Evolutionary conservation across 2,888 invertebrate species (phyloP), one percentile per base, ranked within the genome.

Genomic region (Heliconius erato): DNA sequence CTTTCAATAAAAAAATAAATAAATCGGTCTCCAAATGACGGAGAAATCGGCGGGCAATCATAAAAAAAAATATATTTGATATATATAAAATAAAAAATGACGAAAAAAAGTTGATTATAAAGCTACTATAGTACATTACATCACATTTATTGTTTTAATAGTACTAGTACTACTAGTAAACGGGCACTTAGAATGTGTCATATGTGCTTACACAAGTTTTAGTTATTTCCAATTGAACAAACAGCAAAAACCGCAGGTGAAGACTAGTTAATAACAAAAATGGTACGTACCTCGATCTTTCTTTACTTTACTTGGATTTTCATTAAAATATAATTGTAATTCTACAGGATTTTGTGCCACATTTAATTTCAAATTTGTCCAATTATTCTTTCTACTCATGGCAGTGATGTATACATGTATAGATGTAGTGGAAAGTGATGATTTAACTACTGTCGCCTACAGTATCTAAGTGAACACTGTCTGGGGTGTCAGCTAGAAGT

Each of bases 281-380:
- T 63, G n/a, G n/a, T 40, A 87, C 92, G 90, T 88, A 94, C 94
- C 94, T 90, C 67, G 63, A 89, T 94, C 68, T 92, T 92, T 87
- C 90, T 93, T 76, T 71, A 82, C n/a, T 81, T 32, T 16, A 59
- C 77, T 32, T 40, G 71, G 9, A 40, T 84, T 65, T 74, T 80
- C 44, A 79, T 71, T 23, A 28, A n/a, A 23, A 76, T 71, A 79
- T n/a, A 80, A 79, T 77, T 79, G 80, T 32, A 82, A 79, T 80
- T 83, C 79, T 71, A 79, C 81, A 71, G 83, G 59, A 86, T 84
- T 90, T 86, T 91, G 89, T 84, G 86, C 85, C 86, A 93, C 89
- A 88, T 89, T 92, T 82, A 89, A 87, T 90, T 93, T 93, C 84
- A 94, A 89, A 85, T 91, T 92, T 91, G 92, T 93, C 94, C 94